These are phyloP conservation scores for Triplophysa yarkandensis DNA, from an alignment of 2,797 vertebrate genomes.

Conservation along the genomic window DNA sequence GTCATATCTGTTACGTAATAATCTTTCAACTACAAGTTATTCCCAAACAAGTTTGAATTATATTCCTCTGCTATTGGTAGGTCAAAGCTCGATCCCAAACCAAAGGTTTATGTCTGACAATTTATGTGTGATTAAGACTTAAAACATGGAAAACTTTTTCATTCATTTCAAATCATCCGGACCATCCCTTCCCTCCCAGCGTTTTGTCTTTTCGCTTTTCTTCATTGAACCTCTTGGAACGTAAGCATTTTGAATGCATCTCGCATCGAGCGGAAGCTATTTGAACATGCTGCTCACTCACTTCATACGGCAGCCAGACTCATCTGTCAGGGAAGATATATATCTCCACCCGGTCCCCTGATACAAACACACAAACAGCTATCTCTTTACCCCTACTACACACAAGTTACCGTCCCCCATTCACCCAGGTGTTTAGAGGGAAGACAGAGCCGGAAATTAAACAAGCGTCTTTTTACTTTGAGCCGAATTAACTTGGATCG, in stretches of 20 bases:
- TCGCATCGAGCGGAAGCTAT: conserved; percentile 29
- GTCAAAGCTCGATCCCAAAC: neutral
- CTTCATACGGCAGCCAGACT: conserved; percentile 37
- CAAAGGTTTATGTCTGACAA: neutral
- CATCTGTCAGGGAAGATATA: conserved; percentile 47
- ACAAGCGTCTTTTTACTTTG: conserved; percentile 26
- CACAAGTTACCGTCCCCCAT: conserved; percentile 23
- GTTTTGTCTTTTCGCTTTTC: conserved; percentile 16
- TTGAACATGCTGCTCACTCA: conserved; percentile 53
- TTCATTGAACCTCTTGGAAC: conserved; percentile 35
- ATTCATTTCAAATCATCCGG: neutral
- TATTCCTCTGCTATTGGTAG: neutral
- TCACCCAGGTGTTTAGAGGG: conserved; percentile 27
- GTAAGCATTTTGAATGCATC: conserved; percentile 34
- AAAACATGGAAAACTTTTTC: neutral
- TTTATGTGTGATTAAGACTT: neutral
- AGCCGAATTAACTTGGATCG: conserved; percentile 41
- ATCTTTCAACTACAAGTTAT: neutral
- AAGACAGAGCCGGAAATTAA: conserved; percentile 30
- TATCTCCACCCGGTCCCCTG: conserved; percentile 41
- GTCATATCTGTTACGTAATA: neutral
- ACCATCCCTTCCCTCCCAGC: conserved; percentile 5
- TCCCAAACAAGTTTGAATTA: neutral
- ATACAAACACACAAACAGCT: conserved; percentile 26
- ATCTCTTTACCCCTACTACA: conserved; percentile 34